Evolutionary conservation across 2,113 vertebrate species (phyloP), one percentile per base, ranked within the genome.

Genomic region (Passer domesticus): DNA sequence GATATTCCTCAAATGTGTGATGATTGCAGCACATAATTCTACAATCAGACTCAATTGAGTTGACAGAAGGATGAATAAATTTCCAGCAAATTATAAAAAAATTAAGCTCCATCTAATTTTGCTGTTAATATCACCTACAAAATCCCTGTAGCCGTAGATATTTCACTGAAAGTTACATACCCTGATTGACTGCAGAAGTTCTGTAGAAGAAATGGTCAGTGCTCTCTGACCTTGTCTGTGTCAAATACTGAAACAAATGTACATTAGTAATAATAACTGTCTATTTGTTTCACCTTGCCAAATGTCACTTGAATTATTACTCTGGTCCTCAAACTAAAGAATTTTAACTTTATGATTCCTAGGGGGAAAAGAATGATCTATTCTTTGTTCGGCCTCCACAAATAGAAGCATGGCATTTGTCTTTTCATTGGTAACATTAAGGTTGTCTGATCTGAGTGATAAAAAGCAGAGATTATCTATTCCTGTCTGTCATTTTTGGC

Each of bases 401-500:
- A 87, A 97, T 83, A 95, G 89, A 94, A 92, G 66, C 46, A 39
- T 1, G 1, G 23, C 74, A 95, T 97, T 97, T 95, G 62, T 96
- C 94, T 94, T 94, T 94, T 91, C 80, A 85, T 87, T 85, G 77
- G 70, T 73, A 92, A 92, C 58, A 79, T 95, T 90, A 94, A 85
- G 74, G 70, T 87, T 95, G 94, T 94, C 93, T 91, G 84, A 95
- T 91, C 58, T 92, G 80, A 79, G 81, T 92, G 95, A 97, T 95
- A 95, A 92, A 96, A 96, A 73, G 25, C 81, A 87, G 78, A 94
- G 53, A 96, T 95, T 92, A 97, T 95, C 94, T 95, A 76, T 95
- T 92, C 81, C 70, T 89, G 87, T 73, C 91, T 85, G 75, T 92
- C 91, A 92, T 89, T 95, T 95, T 92, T 92, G 46, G 67, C 77